Conservation (phyloP, 2,797 vertebrate species). For the Poeciliopsis gracilis region DNA sequence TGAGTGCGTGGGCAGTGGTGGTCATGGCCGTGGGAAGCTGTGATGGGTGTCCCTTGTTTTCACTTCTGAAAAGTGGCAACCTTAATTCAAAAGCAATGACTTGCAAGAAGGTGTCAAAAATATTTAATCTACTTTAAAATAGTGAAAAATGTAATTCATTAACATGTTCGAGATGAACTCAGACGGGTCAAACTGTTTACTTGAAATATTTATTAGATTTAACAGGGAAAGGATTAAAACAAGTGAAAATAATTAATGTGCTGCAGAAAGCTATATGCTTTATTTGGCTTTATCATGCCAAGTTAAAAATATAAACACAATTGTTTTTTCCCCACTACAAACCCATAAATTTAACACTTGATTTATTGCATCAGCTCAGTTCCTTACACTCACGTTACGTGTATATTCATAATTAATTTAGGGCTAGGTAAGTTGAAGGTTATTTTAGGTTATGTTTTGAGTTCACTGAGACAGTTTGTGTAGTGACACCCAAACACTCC, state of each 20-base stretch:
- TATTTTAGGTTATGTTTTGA: slow-evolving; percentile 14
- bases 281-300: background rate
- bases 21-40: too few species aligned
- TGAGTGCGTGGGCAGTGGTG: background rate
- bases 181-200: background rate
- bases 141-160: background rate
- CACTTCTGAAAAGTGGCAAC: background rate
- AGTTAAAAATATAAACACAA: background rate
- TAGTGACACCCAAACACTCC: slow-evolving; percentile 23
- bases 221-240: background rate
- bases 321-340: background rate
- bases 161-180: background rate
- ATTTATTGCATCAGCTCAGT: background rate
- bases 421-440: background rate
- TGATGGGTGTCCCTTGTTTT: background rate
- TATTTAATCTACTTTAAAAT: background rate
- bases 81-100: background rate
- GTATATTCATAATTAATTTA: background rate
- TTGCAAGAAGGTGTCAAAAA: background rate
- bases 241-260: background rate
- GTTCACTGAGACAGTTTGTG: slow-evolving; percentile 12
- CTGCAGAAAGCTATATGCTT: background rate
- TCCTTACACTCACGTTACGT: background rate
- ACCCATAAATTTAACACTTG: background rate
- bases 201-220: background rate